Base-by-base conservation (phyloP, 2,797 vertebrate genomes). In the Sebastiscus albofasciatus region DNA sequence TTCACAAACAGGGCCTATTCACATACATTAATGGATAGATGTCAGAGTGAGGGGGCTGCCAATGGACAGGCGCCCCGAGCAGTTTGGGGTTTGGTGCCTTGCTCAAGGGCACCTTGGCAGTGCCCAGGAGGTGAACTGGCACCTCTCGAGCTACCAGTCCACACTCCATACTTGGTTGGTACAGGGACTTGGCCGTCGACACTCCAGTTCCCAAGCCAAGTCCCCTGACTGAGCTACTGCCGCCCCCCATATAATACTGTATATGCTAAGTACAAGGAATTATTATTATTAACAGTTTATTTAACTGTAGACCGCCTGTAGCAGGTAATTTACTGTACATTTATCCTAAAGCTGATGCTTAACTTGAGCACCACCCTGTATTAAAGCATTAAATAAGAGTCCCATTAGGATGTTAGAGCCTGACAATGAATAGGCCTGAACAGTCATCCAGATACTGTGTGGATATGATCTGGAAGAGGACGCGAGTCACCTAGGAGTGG, bases 391-490 rank as follows among this genome's bases (percentile, higher is more conserved):
- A 20, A 81, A 49, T 61, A 42, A 73, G 10, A 70, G 34, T 46
- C 64, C 12, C 55, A 58, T 61, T 29, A 54, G 18, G 55, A 22
- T 26, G 6, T 67, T 12, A 61, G 9, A 61, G 62, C 2, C 46
- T 75, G 7, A 14, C 12, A 49, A 6, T 67, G 9, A 72, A 62
- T 22, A 66, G 22, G 24, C 61, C 18, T 36, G 4, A 79, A 13
- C 46, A 75, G 76, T 68, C 33, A 42, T 55, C 8, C 6, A 33
- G 26, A 56, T 31, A 68, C 29, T 60, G 49, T 60, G 22, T 56
- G 16, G 67, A 74, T 42, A 33, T 68, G 36, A 85, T 71, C 20
- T 46, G 42, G 22, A 67, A 46, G 18, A 65, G 49, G 52, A 75
- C 55, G 31, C 7, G 22, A 59, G 39, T 61, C 62, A 36, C 46